These are phyloP conservation scores for Myotis planiceps DNA, from an alignment of 2,797 vertebrate species.

Conservation along the genomic window DNA sequence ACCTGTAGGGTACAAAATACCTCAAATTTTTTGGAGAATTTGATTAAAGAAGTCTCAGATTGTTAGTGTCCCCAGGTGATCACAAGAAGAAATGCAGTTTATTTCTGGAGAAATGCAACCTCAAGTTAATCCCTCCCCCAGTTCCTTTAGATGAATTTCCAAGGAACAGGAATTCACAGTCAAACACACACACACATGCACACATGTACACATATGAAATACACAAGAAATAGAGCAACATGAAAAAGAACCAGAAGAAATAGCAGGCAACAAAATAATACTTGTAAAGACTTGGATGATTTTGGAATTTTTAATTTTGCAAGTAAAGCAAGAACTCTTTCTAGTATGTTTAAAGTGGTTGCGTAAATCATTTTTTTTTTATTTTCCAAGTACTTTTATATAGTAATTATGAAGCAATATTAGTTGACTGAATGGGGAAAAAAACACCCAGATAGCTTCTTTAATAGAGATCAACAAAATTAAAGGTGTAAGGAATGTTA, in stretches of 20 bases:
- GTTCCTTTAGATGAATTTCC: neutral
- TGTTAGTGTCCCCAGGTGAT: neutral
- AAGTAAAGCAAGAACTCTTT: neutral
- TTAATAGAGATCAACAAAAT: neutral
- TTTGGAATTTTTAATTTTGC: neutral
- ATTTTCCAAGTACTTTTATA: neutral
- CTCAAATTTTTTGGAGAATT: neutral
- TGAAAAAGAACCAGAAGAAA: neutral
- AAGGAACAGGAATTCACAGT: neutral
- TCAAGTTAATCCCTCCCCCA: neutral
- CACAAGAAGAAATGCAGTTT: neutral
- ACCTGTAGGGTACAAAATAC: neutral
- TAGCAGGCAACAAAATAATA: neutral
- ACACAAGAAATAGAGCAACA: neutral
- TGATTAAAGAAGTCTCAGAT: neutral
- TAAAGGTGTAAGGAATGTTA: neutral
- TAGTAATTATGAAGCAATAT: neutral
- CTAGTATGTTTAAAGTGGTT: neutral
- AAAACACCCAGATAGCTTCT: neutral
- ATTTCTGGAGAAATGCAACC: neutral
- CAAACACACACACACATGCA: neutral
- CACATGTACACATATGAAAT: neutral
- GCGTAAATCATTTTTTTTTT: neutral
- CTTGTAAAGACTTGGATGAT: neutral
- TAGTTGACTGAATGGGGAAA: neutral